Conservation (phyloP, 2,888 invertebrate species). For the Julus scandinavius region DNA sequence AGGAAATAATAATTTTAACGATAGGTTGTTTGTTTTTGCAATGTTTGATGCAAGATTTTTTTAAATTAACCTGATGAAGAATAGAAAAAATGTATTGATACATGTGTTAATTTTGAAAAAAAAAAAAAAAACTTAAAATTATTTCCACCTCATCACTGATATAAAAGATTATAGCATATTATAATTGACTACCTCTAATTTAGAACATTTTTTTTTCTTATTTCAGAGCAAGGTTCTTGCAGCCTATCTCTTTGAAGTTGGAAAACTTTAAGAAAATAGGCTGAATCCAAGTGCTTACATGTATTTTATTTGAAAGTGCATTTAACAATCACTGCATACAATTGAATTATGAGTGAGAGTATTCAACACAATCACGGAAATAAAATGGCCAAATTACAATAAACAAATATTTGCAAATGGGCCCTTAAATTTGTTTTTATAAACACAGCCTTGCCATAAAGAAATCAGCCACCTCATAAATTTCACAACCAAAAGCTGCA, state of each 20-base stretch:
- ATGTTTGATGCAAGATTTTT: too few species aligned
- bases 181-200: slow-evolving; percentile 9
- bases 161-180: background rate
- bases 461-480: too few species aligned
- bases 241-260: slow-evolving; percentile 86
- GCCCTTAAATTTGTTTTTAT: background rate
- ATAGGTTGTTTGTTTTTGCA: background rate
- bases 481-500: too few species aligned
- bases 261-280: background rate
- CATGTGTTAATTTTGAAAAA: background rate
- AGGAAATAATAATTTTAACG: background rate
- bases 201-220: slow-evolving; percentile 61
- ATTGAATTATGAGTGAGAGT: background rate
- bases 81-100: too few species aligned
- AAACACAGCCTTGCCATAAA: too few species aligned
- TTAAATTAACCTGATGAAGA: too few species aligned
- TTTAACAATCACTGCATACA: background rate
- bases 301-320: background rate
- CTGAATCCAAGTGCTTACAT: background rate
- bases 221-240: slow-evolving; percentile 91
- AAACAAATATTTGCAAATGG: background rate
- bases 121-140: background rate
- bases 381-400: background rate
- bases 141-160: background rate
- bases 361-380: background rate